A percentile compares a stretch with the other conserved stretches of the same genome.
phyloP scores from a whole-genome alignment of 2,113 vertebrate species.

The Hydropotes inermis region DNA sequence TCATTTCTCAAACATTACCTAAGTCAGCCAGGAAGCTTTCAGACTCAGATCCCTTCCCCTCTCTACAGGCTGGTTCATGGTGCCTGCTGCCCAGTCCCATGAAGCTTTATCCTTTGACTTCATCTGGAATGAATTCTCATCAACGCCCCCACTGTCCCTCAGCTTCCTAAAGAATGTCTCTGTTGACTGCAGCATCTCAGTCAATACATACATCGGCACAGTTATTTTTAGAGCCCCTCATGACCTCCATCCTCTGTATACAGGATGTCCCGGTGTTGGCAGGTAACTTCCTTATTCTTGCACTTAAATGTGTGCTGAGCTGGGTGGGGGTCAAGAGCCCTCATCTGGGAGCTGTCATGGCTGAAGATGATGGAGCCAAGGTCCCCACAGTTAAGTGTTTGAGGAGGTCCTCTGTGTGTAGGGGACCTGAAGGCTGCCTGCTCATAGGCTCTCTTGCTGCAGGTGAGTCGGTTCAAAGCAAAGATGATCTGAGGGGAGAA shows the following conservation, averaged over 20 bases:
- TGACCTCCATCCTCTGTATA: neutral
- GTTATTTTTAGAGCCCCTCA: neutral
- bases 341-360: constrained; percentile 89
- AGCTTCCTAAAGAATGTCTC: neutral
- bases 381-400: constrained; percentile 92
- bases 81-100: neutral
- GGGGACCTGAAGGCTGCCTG: constrained; percentile 86
- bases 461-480: constrained; percentile 91
- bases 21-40: neutral
- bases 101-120: neutral
- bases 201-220: neutral
- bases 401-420: constrained; percentile 92
- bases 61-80: neutral
- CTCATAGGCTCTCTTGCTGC: constrained; percentile 89
- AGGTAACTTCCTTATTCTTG: neutral
- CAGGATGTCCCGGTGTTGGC: neutral
- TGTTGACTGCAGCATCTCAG: neutral
- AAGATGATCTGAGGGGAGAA: constrained; percentile 85
- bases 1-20: neutral
- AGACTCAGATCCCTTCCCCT: neutral
- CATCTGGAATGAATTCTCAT: neutral
- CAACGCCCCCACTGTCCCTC: neutral
- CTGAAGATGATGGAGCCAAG: constrained; percentile 92
- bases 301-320: neutral
- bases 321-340: neutral